phyloP scores from a whole-genome alignment of 2,888 invertebrate species.

The Plutella xylostella region DNA sequence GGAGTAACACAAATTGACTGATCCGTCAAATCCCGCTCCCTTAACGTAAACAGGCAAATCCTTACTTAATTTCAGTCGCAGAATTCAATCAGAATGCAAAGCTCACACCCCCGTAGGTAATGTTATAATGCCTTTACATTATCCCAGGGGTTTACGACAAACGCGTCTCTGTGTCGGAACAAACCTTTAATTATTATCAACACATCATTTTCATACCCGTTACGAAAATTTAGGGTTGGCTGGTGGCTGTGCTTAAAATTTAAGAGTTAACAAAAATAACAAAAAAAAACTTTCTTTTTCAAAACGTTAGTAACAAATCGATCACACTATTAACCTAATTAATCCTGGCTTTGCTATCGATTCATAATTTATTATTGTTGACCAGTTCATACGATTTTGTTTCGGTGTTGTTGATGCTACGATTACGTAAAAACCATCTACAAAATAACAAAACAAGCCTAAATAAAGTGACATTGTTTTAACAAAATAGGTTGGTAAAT shows the following conservation, averaged over 20 bases:
- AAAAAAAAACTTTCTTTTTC: no score
- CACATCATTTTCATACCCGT: constrained; percentile 64
- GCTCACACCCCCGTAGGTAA: constrained; percentile 60
- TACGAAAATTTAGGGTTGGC: constrained; percentile 49
- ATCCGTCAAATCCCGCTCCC: constrained; percentile 53
- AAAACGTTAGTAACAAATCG: no score
- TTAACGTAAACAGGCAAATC: constrained; percentile 65
- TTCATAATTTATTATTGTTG: no score
- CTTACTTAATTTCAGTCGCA: constrained; percentile 69
- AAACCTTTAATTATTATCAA: constrained; percentile 70
- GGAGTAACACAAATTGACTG: constrained; percentile 53
- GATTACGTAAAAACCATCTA: no score
- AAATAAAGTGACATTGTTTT: no score
- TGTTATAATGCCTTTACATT: constrained; percentile 65
- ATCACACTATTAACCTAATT: no score
- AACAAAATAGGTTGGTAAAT: background rate
- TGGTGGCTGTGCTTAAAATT: no score
- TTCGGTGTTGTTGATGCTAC: no score
- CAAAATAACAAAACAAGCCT: no score
- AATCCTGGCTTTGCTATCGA: no score
- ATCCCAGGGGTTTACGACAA: constrained; percentile 48
- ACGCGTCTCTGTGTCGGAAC: constrained; percentile 49
- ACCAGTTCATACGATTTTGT: no score
- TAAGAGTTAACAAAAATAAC: background rate
- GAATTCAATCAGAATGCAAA: constrained; percentile 68